Base-by-base conservation (phyloP, 1,140 invertebrate genomes). In the Drosophila persimilis region DNA sequence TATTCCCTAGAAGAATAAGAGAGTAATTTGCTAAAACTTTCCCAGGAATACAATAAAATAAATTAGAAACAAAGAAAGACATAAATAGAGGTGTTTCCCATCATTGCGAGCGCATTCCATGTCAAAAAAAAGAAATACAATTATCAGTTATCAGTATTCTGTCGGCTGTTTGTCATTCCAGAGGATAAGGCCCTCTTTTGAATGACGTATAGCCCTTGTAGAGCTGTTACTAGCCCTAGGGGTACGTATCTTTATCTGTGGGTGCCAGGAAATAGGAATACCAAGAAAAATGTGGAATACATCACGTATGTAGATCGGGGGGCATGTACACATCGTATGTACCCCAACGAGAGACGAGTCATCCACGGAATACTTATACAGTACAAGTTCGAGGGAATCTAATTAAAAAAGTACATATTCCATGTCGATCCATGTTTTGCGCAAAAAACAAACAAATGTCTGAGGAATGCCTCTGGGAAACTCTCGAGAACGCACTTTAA, bases 401-500 rank as follows among this genome's bases (percentile, higher is more conserved):
- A 62, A 73, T 73, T 73, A 73, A 73, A 73, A 73, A 73, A 73
- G 70, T 26, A 17, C 17, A 17, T 17, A 48, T 73, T 50, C 31
- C 46, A 46, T 73, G 58, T 73, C 11, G 35, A 13, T n/a, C 43
- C 43, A 41, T n/a, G 29, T 15, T 51, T 24, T 70, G 64, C 58
- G 20, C 29, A 39, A 46, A 24, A 51, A 52, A 31, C 50, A 39
- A 47, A 48, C 48, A 51, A 46, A 47, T 50, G 39, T 29, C 35
- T 26, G 24, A 35, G 35, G 22, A 69, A 35, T 15, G 41, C 43
- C 72, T 62, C 62, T 67, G 66, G 57, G 73, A 73, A 73, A 73
- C 69, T 72, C 41, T 60, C 65, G 24, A 47, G 24, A 46, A 69
- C 47, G 60, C 24, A 53, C 48, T 58, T 39, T 56, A 35, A 69